Base-by-base conservation (phyloP, 2,797 vertebrate species). In the Fringilla coelebs region DNA sequence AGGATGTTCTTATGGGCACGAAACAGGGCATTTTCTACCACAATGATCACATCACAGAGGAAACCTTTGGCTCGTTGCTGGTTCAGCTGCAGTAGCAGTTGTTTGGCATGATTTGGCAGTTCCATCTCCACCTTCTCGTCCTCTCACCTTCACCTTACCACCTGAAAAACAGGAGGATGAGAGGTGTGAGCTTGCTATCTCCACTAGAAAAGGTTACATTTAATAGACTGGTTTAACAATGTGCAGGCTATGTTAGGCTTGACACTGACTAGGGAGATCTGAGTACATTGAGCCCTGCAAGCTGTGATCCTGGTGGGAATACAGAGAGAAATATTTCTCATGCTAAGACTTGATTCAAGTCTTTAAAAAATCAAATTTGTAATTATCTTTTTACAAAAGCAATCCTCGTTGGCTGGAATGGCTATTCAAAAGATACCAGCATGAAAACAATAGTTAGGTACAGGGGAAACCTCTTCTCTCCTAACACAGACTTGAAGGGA, bases 31-130 rank as follows among this genome's bases (percentile, higher is more conserved):
- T 99, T 99, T 97, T 99, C 99, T 97, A 99, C 99, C 97, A 99
- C 99, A 55, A 99, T 99, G 97, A 99, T 99, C 83, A 99, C 99
- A 2, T 99, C 99, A 96, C 99, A 99, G 96, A 99, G 98, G 98
- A 99, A 99, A 97, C 99, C 99, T 97, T 99, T 99, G 97, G 99
- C 99, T 98, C 99, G 98, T 98, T 99, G 99, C 98, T 99, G 99
- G 98, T 99, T 99, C 97, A 99, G 98, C 98, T 99, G 99, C 97
- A 99, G 98, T 98, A 99, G 98, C 98, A 99, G 98, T 98, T 99
- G 99, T 98, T 99, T 99, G 96, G 99, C 99, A 98, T 99, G 99
- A 98, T 99, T 99, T 98, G 99, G 99, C 98, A 99, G 98, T 98
- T 99, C 99, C 99, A 99, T 99, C 98, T 99, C 99, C 98, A 98